A percentile compares a stretch with the other conserved stretches of the same genome.
Evolutionary conservation across 2,888 invertebrate species (phyloP).

Genomic region (Ophioninae sp.): DNA sequence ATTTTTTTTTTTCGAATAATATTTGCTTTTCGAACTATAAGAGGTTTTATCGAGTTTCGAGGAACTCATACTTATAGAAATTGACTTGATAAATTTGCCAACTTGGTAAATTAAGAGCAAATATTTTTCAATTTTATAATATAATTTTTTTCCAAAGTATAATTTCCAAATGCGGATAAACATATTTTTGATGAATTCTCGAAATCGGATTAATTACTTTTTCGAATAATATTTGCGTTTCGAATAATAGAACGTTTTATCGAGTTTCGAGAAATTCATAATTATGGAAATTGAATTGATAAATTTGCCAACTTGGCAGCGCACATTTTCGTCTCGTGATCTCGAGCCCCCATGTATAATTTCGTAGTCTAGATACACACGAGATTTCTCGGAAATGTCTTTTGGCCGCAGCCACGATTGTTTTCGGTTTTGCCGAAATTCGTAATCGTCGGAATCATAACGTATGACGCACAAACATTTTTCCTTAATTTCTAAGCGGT

Average conservation of each 20-base stretch:
- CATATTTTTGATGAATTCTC: no score
- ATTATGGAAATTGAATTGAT: not conserved
- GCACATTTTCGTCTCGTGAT: not conserved
- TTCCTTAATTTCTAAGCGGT: not conserved
- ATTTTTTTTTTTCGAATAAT: not conserved
- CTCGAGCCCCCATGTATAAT: not conserved
- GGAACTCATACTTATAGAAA: not conserved
- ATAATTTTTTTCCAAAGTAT: no score
- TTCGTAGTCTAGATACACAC: not conserved
- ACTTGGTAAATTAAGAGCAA: not conserved
- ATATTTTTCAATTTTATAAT: no score
- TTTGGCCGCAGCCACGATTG: constrained; percentile 9
- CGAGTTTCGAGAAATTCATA: constrained; percentile 10
- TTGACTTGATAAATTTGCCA: not conserved
- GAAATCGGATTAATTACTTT: not conserved
- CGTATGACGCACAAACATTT: not conserved
- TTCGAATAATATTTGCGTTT: not conserved
- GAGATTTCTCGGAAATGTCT: constrained; percentile 6
- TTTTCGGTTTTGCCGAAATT: constrained; percentile 28
- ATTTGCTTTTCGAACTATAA: constrained; percentile 5
- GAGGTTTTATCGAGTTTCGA: constrained; percentile 4
- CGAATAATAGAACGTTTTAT: constrained; percentile 17
- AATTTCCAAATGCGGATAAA: no score
- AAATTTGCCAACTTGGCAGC: not conserved
- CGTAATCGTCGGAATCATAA: constrained; percentile 3